A percentile compares a stretch with the other conserved stretches of the same genome.
Evolutionary conservation across 1,140 invertebrate species (phyloP).

Genomic region (Heliconius nattereri): DNA sequence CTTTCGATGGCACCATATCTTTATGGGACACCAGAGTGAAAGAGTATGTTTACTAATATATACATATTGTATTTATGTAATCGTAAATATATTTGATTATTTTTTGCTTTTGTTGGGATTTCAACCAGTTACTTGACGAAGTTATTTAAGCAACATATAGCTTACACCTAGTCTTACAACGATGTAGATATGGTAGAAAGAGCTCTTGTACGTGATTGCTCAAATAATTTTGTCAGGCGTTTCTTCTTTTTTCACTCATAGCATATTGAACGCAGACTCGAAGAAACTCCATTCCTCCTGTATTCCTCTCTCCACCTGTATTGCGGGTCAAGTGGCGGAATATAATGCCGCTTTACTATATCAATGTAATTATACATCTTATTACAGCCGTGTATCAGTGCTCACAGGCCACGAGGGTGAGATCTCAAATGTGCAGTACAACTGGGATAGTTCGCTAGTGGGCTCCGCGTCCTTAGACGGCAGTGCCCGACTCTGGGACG

Average conservation of each 20-base stretch:
- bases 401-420: slow-evolving; percentile 87
- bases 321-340: background rate
- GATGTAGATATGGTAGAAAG: background rate
- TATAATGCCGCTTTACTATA: background rate
- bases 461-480: slow-evolving; percentile 88
- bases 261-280: too few species aligned
- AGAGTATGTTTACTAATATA: slow-evolving; percentile 79
- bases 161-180: background rate
- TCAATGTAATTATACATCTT: background rate
- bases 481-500: slow-evolving; percentile 89
- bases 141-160: background rate
- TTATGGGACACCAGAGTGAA: slow-evolving; percentile 88
- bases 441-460: slow-evolving; percentile 86
- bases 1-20: slow-evolving; percentile 88
- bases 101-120: background rate
- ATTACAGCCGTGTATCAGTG: slow-evolving; percentile 83
- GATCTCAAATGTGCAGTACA: slow-evolving; percentile 89
- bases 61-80: background rate
- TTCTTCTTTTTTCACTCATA: background rate
- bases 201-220: background rate
- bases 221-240: background rate
- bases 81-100: background rate
- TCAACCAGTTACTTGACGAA: background rate
- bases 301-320: too few species aligned
- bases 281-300: too few species aligned